These are phyloP conservation scores for Osmerus mordax DNA, from an alignment of 2,113 vertebrate genomes.

Conservation along the genomic window DNA sequence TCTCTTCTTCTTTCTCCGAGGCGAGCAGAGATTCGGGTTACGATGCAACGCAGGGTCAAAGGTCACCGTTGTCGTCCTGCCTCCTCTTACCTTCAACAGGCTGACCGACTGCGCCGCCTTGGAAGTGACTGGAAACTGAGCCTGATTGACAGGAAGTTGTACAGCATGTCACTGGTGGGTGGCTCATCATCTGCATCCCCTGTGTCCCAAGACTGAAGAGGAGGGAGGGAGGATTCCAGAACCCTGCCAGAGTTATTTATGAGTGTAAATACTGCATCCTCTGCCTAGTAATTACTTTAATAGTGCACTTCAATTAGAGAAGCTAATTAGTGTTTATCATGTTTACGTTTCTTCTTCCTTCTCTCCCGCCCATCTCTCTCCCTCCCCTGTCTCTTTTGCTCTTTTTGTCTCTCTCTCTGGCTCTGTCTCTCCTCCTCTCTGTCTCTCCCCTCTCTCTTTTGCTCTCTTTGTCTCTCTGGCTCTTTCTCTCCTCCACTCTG, in stretches of 20 bases:
- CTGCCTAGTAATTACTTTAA: constrained; percentile 70
- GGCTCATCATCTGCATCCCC: too few relatives aligned
- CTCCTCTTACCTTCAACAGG: too few relatives aligned
- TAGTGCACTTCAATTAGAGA: constrained; percentile 70
- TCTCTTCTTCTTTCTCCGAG: too few relatives aligned
- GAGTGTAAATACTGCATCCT: constrained; percentile 63
- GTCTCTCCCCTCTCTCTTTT: neutral
- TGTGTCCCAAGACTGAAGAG: neutral
- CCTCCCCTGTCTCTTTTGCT: constrained; percentile 5
- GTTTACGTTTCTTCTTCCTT: constrained; percentile 49
- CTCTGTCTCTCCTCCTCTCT: neutral
- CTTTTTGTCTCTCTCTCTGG: constrained; percentile 16
- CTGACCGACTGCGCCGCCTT: too few relatives aligned
- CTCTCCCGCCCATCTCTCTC: too few relatives aligned
- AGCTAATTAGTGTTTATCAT: constrained; percentile 72
- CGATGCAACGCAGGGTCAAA: too few relatives aligned
- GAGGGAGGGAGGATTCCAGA: constrained; percentile 21
- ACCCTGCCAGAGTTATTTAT: constrained; percentile 63
- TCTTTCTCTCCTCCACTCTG: neutral
- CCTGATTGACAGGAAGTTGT: constrained; percentile 30
- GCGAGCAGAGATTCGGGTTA: too few relatives aligned
- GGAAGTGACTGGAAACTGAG: too few relatives aligned
- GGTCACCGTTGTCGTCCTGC: too few relatives aligned
- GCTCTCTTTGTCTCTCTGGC: constrained; percentile 16
- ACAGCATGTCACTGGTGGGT: too few relatives aligned